Percentiles rank a stretch among this genome's conserved stretches.
These are phyloP conservation scores for Biston stratarius DNA, from an alignment of 2,888 invertebrate genomes.

Conservation along the genomic window DNA sequence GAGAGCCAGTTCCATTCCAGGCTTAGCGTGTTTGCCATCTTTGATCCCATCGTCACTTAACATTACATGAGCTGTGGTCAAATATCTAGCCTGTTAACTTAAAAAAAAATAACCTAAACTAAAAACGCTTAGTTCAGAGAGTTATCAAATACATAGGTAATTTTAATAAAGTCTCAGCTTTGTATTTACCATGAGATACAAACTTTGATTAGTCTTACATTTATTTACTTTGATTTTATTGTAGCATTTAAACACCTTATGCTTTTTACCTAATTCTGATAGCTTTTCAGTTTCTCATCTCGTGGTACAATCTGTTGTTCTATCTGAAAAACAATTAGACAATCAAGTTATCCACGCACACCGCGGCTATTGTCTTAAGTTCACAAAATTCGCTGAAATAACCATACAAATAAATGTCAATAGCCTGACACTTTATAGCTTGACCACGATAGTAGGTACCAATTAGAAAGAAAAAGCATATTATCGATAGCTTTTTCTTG, in stretches of 20 bases:
- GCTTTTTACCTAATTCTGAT: neutral
- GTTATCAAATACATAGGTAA: no score
- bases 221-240: neutral
- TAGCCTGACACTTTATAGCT: conserved; percentile 1
- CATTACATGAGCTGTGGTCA: no score
- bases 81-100: no score
- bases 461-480: neutral
- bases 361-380: conserved; percentile 27
- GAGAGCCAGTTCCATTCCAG: no score
- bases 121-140: no score
- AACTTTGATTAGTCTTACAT: no score
- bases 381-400: conserved; percentile 26
- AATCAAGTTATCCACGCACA: conserved; percentile 16
- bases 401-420: conserved; percentile 28
- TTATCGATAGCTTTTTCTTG: neutral
- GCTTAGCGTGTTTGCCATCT: no score
- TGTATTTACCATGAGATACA: no score
- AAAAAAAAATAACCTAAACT: no score
- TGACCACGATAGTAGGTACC: conserved; percentile 6
- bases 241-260: neutral
- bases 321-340: conserved; percentile 24
- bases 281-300: conserved; percentile 3
- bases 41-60: no score
- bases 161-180: no score
- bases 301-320: conserved; percentile 3